Conservation (phyloP, 2,888 invertebrate species). For the Drosophila ustulata region DNA sequence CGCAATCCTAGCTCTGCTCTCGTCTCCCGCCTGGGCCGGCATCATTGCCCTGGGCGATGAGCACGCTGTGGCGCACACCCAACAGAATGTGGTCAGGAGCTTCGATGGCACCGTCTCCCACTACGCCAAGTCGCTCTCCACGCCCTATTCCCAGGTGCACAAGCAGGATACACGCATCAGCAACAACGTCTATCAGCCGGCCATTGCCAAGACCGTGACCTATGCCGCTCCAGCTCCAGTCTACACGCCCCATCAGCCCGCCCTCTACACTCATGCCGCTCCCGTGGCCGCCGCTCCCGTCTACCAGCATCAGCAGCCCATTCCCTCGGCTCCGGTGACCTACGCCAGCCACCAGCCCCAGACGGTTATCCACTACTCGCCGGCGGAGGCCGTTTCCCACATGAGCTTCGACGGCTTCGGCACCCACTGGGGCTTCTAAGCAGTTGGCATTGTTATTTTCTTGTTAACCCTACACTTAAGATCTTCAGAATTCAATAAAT, state of each 20-base stretch:
- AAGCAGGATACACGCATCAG: constrained; percentile 87
- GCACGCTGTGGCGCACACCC: constrained; percentile 84
- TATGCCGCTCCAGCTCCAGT: constrained; percentile 81
- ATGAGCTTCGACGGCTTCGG: constrained; percentile 88
- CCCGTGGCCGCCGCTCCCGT: constrained; percentile 56
- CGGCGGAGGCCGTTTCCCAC: constrained; percentile 88
- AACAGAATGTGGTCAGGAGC: constrained; percentile 86
- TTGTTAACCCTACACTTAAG: constrained; percentile 19
- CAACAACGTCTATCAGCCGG: constrained; percentile 86
- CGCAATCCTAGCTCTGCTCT: constrained; percentile 83
- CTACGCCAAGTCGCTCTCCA: constrained; percentile 87
- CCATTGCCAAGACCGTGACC: constrained; percentile 82
- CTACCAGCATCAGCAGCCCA: constrained; percentile 49
- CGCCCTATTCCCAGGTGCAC: constrained; percentile 87
- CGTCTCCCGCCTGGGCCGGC: constrained; percentile 88
- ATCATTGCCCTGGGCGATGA: constrained; percentile 82
- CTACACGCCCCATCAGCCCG: constrained; percentile 57
- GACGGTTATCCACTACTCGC: constrained; percentile 84
- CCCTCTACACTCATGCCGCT: constrained; percentile 72
- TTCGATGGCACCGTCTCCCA: constrained; percentile 86
- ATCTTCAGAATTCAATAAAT: constrained; percentile 23
- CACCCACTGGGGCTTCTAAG: constrained; percentile 88
- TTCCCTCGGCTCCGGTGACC: constrained; percentile 68
- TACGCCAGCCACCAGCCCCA: constrained; percentile 78
- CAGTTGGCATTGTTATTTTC: background rate